Conservation (phyloP, 2,888 invertebrate species). For the Torymus tubicola region DNA sequence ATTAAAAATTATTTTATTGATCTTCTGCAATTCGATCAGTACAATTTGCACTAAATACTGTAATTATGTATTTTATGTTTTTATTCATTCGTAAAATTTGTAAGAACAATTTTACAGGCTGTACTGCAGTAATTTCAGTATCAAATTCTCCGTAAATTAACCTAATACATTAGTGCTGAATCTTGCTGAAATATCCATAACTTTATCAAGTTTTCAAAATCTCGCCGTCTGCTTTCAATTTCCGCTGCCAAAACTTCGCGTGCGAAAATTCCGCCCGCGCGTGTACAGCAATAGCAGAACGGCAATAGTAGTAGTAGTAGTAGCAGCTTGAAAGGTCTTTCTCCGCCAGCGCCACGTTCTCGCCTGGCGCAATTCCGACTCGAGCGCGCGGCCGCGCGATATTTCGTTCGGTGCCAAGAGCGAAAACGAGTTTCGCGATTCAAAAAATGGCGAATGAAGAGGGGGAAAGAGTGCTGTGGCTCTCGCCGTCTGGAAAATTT, state of each 20-base stretch:
- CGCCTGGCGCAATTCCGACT: too few species aligned
- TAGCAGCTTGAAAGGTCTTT: background rate
- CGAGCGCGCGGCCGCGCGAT: background rate
- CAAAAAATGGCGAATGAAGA: background rate
- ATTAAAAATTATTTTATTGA: too few species aligned
- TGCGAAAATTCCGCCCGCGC: background rate
- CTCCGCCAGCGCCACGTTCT: too few species aligned
- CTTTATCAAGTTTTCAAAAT: constrained; percentile 30
- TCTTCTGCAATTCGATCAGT: too few species aligned
- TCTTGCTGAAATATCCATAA: background rate
- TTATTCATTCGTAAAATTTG: too few species aligned
- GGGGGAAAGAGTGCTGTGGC: background rate
- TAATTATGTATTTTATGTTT: too few species aligned
- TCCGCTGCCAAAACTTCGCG: constrained; percentile 7
- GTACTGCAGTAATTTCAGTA: background rate
- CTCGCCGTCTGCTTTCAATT: constrained; percentile 31
- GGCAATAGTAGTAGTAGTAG: background rate
- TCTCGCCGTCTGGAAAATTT: too few species aligned
- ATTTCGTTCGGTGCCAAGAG: background rate
- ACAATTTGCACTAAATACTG: too few species aligned
- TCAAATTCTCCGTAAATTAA: background rate
- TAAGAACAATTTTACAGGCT: too few species aligned
- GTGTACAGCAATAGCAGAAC: background rate
- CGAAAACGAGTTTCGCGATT: background rate
- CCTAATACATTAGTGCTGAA: too few species aligned